Evolutionary conservation across 2,113 vertebrate genomes (phyloP).

Genomic region (Phaetusa simplex): DNA sequence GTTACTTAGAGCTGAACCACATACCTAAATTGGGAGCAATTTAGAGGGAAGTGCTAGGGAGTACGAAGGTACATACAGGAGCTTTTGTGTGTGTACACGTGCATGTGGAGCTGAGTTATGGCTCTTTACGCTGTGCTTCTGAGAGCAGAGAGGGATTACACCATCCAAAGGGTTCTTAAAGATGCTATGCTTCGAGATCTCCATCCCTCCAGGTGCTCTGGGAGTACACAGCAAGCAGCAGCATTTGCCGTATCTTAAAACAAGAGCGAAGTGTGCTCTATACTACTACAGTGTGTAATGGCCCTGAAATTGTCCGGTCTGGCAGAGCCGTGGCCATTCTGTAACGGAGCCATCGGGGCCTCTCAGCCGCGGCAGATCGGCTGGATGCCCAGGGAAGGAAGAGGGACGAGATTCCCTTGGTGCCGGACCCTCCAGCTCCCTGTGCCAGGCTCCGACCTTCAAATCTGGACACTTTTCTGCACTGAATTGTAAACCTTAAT

Average conservation of each 20-base stretch:
- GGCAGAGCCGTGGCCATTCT: background rate
- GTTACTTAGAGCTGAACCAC: background rate
- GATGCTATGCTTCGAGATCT: background rate
- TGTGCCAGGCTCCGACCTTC: background rate
- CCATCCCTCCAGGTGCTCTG: background rate
- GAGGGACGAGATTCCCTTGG: background rate
- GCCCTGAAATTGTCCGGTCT: background rate
- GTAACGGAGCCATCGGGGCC: rapidly evolving
- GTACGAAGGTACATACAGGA: background rate
- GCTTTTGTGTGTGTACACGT: background rate
- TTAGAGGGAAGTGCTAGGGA: background rate
- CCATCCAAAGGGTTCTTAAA: background rate
- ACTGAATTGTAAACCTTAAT: background rate
- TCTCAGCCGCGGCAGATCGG: background rate
- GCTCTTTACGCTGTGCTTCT: background rate
- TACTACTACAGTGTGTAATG: background rate
- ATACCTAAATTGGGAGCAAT: background rate
- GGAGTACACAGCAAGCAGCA: background rate
- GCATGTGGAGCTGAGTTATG: background rate
- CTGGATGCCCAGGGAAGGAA: background rate
- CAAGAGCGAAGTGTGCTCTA: background rate
- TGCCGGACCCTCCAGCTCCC: background rate
- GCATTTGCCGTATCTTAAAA: background rate
- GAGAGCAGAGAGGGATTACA: background rate
- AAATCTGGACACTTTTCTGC: background rate